Conservation (phyloP, 2,888 invertebrate genomes). For the Alloscopus bannaensis region DNA sequence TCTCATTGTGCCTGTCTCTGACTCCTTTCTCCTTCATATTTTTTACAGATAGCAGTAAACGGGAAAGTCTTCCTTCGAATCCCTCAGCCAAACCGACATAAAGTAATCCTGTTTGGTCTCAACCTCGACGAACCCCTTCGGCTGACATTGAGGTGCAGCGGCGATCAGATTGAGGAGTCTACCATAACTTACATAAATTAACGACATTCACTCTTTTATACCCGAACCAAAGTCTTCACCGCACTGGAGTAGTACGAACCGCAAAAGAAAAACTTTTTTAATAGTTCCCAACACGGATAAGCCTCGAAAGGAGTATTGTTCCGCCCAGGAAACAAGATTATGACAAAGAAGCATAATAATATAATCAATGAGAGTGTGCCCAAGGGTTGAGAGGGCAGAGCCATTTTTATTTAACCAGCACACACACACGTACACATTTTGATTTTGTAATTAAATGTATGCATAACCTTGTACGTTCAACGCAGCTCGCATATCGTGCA, state of each 20-base stretch:
- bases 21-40: not conserved
- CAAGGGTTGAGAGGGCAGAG: no score
- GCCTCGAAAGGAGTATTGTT: no score
- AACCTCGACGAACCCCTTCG: conserved; percentile 71
- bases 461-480: conserved; percentile 12
- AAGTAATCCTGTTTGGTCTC: conserved; percentile 73
- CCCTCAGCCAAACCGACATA: conserved; percentile 71
- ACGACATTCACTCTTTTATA: conserved; percentile 18
- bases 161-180: conserved; percentile 66
- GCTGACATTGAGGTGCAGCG: conserved; percentile 69
- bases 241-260: no score
- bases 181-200: conserved; percentile 72
- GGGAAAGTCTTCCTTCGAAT: conserved; percentile 71
- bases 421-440: no score
- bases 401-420: conserved; percentile 9
- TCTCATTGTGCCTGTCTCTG: not conserved
- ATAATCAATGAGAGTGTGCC: no score
- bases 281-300: no score
- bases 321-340: not conserved
- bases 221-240: not conserved
- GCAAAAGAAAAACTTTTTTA: no score
- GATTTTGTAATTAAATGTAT: no score
- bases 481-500: no score
- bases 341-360: no score
- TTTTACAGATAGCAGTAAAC: conserved; percentile 73